Conservation (phyloP, 2,113 vertebrate species). For the Pleuronectes platessa region DNA sequence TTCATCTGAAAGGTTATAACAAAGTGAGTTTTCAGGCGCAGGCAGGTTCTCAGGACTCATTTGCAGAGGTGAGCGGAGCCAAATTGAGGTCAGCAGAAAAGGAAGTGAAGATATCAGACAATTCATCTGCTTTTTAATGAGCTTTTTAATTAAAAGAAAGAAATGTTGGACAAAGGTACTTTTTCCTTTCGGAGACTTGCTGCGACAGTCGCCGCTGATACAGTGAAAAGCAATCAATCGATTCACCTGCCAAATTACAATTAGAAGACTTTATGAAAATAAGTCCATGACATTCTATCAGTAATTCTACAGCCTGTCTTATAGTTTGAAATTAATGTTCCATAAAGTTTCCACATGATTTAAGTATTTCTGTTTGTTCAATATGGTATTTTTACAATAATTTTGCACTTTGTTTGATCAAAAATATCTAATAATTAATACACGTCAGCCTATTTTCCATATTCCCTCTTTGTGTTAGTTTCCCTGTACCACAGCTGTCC, state of each 20-base stretch:
- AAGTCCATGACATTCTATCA: background rate
- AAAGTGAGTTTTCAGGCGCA: slow-evolving; percentile 61
- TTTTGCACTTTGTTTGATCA: too few species aligned
- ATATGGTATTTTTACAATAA: too few species aligned
- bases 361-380: too few species aligned
- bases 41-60: slow-evolving; percentile 64
- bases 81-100: slow-evolving; percentile 71
- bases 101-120: slow-evolving; percentile 62
- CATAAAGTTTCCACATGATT: background rate
- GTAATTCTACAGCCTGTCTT: background rate
- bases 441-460: too few species aligned
- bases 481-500: background rate
- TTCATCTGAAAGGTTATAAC: slow-evolving; percentile 59
- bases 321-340: background rate
- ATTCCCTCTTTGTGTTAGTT: too few species aligned
- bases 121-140: slow-evolving; percentile 65
- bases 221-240: slow-evolving; percentile 26
- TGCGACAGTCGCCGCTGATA: slow-evolving; percentile 35
- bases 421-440: too few species aligned
- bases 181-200: slow-evolving; percentile 26
- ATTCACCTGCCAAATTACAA: slow-evolving; percentile 47
- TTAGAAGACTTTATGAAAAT: slow-evolving; percentile 38
- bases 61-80: slow-evolving; percentile 61
- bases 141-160: slow-evolving; percentile 71
- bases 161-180: slow-evolving; percentile 52